Evolutionary conservation across 2,113 vertebrate genomes (phyloP), one percentile per base, ranked within the genome.

Genomic region (Cinclus mexicanus): DNA sequence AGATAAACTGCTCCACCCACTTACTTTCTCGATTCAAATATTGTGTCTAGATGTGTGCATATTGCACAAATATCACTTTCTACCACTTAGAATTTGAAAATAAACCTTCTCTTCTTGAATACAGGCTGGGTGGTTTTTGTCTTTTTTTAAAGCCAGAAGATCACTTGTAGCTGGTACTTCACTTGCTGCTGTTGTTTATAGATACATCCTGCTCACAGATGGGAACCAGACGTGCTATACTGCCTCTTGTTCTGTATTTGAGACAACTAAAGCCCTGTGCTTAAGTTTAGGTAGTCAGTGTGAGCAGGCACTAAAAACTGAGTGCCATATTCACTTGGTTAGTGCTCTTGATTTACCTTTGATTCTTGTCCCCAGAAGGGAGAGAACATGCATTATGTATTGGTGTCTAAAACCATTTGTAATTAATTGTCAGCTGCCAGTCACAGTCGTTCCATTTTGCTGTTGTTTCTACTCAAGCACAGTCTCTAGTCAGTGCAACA

Each of bases 191-290:
- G 50, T 53, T 22, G 31, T 59, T 74, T 59, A 49, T 6, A 89
- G 72, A 53, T 8, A 26, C 14, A 37, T 52, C 26, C 33, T 55
- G 42, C 10, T 89, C 11, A 13, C 18, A 50, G n/a, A 13, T 12
- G 21, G 29, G 16, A 89, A 47, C 5, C n/a, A 75, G 14, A 11
- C 37, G 9, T 10, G 13, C 41, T 49, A 31, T 0, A 1, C 35
- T 79, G 44, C 21, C 39, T 83, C 19, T 47, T 67, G 9, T 46
- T 22, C 26, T 0, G 0, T 1, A 24, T 61, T 49, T 60, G 53
- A 82, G 47, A 55, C 49, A 52, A 28, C 16, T 20, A 44, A 91
- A 79, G 13, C 9, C 29, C 1, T 0, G 9, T 21, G n/a, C 24
- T 56, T 46, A 53, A 42, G 12, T 37, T 5, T 18, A 35, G n/a